Percentiles rank a stretch among this genome's conserved stretches.
Evolutionary conservation across 2,797 vertebrate species (phyloP).

Genomic region (Brachymystax lenok): DNA sequence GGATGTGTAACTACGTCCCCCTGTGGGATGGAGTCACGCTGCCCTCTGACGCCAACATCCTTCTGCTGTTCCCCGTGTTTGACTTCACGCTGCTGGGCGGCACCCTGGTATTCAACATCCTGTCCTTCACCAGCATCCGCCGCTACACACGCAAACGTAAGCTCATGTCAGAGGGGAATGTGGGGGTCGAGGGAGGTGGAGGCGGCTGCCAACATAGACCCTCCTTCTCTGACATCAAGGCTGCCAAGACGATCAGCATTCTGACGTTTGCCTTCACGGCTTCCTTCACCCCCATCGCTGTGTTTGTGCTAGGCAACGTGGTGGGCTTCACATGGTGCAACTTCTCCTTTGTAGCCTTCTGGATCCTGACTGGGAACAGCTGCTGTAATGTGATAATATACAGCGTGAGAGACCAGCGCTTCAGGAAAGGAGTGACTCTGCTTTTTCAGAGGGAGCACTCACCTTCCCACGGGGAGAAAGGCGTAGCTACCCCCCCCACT

Average conservation of each 20-base stretch:
- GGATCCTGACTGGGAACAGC: conserved; percentile 84
- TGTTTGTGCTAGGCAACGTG: conserved; percentile 83
- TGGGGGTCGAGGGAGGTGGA: conserved; percentile 56
- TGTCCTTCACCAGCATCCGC: conserved; percentile 80
- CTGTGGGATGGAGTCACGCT: conserved; percentile 51
- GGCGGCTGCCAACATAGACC: conserved; percentile 67
- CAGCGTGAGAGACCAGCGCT: conserved; percentile 80
- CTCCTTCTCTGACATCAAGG: conserved; percentile 84
- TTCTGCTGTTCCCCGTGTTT: conserved; percentile 81
- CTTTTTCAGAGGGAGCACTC: conserved; percentile 74
- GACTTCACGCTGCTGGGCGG: conserved; percentile 79
- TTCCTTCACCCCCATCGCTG: conserved; percentile 81
- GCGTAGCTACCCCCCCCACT: conserved; percentile 40
- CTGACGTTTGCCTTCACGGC: conserved; percentile 82
- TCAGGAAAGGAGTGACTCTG: conserved; percentile 78
- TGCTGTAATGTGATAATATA: conserved; percentile 87
- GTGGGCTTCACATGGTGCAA: conserved; percentile 83
- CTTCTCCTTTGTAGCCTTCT: conserved; percentile 86
- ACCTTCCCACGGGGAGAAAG: conserved; percentile 64
- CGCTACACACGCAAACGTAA: conserved; percentile 75
- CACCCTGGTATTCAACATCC: conserved; percentile 76
- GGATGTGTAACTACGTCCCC: conserved; percentile 83
- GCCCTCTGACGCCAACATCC: conserved; percentile 68
- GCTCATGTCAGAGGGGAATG: conserved; percentile 74
- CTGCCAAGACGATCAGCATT: conserved; percentile 84